Conservation (phyloP, 2,113 vertebrate genomes). For the Rattus rattus region DNA sequence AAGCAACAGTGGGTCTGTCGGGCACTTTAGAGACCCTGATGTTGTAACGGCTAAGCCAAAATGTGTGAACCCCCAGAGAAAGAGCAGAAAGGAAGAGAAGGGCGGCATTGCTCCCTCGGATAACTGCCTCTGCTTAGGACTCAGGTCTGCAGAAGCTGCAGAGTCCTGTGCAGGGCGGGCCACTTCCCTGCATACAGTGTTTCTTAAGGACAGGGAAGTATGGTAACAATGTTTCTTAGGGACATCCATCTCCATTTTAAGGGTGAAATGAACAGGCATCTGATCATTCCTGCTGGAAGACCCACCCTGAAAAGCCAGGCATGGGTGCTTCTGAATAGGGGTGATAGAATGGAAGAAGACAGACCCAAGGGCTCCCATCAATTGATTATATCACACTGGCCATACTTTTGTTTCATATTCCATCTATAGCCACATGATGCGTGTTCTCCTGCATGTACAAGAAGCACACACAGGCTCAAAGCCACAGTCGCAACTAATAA, state of each 20-base stretch:
- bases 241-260: background rate
- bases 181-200: background rate
- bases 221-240: too few species aligned
- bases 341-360: background rate
- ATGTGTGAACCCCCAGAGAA: background rate
- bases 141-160: background rate
- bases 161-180: background rate
- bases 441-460: background rate
- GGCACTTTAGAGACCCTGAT: conserved; percentile 41
- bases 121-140: background rate
- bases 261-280: background rate
- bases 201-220: background rate
- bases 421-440: background rate
- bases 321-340: background rate
- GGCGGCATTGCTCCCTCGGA: background rate
- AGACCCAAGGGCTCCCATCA: background rate
- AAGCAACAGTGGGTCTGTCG: background rate
- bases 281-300: conserved; percentile 14
- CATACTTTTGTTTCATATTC: background rate
- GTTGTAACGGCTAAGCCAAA: background rate
- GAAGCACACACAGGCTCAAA: conserved; percentile 45
- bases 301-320: background rate
- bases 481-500: conserved; percentile 35
- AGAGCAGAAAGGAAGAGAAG: background rate
- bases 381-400: background rate